Base-by-base conservation (phyloP, 1,140 invertebrate species). In the Drosophila bocqueti region DNA sequence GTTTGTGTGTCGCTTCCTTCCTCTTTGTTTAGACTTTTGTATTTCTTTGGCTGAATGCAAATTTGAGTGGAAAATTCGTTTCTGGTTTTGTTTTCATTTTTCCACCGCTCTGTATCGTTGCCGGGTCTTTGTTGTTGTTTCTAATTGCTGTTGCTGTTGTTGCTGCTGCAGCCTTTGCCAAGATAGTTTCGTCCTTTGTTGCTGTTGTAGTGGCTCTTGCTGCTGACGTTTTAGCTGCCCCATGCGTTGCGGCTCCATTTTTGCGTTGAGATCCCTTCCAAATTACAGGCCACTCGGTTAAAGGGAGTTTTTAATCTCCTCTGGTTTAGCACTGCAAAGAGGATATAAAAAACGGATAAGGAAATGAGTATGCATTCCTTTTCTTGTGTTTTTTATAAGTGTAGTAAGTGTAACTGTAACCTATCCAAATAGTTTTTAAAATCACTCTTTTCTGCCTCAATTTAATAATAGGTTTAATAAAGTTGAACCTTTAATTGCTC, bases 51-150 rank as follows among this genome's bases (percentile, higher is more conserved):
- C 68, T 43, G 52, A 84, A 65, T 76, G 62, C 78, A 80, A 62
- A 64, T 76, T 76, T 75, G 38, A 65, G 69, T 65, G 73, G 71
- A 76, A 76, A 76, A 76, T 76, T 67, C 75, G 72, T 76, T 83
- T 87, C 50, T 68, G 55, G 66, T 67, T 83, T 83, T 65, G 67
- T 67, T 68, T 83, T 87, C 79, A 83, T 83, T 87, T 83, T 78
- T 52, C 36, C 54, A 87, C 58, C 62, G 59, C 59, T 69, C 77
- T 68, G 38, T 50, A 79, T 67, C 63, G 83, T 65, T 89, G 81
- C 29, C 66, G 55, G 34, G 58, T 58, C 65, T 54, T 86, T 72
- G 64, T 66, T 54, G 57, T 60, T 55, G 66, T 46, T 65, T 59
- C 63, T 68, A 77, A 68, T 54, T 52, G 60, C 60, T 65, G 65